Evolutionary conservation across 2,113 vertebrate genomes (phyloP).

Genomic region (Ptilorrhoa leucosticta): DNA sequence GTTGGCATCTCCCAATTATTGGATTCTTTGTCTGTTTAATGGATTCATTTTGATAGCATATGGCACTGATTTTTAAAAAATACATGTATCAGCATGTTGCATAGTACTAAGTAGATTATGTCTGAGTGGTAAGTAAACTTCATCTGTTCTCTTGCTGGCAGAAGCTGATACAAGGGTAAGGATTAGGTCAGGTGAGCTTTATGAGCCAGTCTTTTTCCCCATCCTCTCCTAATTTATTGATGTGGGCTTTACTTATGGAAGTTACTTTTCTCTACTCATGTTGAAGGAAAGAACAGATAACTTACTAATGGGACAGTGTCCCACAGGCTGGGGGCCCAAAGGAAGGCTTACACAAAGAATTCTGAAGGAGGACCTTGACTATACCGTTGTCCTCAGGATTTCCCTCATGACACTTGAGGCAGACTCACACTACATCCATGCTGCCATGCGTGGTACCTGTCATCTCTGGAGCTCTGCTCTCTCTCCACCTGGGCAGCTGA

Average conservation of each 20-base stretch:
- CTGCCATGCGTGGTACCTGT: accelerated
- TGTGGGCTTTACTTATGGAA: neutral
- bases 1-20: neutral
- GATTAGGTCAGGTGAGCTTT: neutral
- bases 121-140: neutral
- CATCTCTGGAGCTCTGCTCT: neutral
- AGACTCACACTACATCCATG: neutral
- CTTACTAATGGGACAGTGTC: neutral
- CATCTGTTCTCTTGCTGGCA: neutral
- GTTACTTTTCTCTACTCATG: neutral
- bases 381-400: neutral
- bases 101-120: neutral
- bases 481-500: neutral
- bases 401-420: neutral
- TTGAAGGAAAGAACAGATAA: neutral
- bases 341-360: neutral
- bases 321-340: neutral
- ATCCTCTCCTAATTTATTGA: neutral
- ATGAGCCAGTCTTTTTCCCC: neutral
- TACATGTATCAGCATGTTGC: neutral
- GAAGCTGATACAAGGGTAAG: neutral
- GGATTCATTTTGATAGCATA: neutral
- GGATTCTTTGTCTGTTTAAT: neutral
- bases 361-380: neutral
- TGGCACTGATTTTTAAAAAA: neutral